Percentiles rank a stretch among this genome's conserved stretches.
These are phyloP conservation scores for Manis pentadactyla DNA, from an alignment of 2,797 vertebrate species.

Conservation along the genomic window DNA sequence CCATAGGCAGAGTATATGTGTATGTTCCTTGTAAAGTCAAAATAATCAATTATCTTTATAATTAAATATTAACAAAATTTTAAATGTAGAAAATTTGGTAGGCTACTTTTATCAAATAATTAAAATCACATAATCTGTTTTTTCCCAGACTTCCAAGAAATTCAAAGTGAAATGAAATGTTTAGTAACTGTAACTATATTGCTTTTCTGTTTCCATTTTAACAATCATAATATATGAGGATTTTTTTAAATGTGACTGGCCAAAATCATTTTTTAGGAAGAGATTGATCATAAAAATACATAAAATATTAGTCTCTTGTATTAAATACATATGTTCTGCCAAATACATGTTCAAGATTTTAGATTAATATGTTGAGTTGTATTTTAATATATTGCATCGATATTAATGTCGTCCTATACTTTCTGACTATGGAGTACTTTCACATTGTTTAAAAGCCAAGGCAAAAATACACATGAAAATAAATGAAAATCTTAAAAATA, in stretches of 20 bases:
- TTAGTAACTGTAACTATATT: background rate
- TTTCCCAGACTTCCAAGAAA: background rate
- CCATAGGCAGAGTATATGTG: background rate
- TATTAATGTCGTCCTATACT: background rate
- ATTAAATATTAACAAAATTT: background rate
- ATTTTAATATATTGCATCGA: background rate
- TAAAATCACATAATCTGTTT: background rate
- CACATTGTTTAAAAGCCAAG: background rate
- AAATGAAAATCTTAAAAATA: conserved; percentile 45
- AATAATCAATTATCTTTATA: background rate
- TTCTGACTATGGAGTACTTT: background rate
- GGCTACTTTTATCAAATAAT: background rate
- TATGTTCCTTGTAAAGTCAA: background rate
- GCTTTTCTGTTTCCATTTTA: background rate
- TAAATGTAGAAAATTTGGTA: background rate
- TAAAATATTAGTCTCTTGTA: conserved; percentile 25
- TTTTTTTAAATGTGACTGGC: background rate
- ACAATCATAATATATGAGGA: background rate
- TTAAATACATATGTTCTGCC: background rate
- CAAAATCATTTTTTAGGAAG: conserved; percentile 37
- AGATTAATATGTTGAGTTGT: background rate
- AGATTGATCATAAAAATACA: background rate
- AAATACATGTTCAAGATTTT: conserved; percentile 7
- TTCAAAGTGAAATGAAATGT: background rate
- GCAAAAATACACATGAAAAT: background rate